Conservation (phyloP, 2,888 invertebrate species). For the Drosophila silvestris region DNA sequence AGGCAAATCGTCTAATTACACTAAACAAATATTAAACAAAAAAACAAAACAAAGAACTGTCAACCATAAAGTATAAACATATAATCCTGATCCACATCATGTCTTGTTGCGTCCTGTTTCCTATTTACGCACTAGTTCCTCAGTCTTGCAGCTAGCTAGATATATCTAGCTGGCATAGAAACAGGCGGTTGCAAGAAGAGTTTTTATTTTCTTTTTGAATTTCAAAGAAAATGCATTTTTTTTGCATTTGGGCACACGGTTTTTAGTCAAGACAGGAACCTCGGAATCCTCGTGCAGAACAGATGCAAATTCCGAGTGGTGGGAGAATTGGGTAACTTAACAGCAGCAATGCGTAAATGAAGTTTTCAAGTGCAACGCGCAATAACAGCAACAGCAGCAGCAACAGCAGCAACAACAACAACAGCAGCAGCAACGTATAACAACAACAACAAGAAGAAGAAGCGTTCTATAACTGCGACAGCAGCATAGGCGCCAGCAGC, state of each 20-base stretch:
- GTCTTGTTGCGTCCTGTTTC: too few species aligned
- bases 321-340: background rate
- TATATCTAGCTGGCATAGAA: background rate
- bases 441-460: conserved; percentile 8
- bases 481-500: conserved; percentile 33
- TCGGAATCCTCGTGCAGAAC: conserved; percentile 1
- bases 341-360: conserved; percentile 63
- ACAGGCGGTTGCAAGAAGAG: background rate
- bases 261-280: conserved; percentile 24
- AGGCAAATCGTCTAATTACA: background rate
- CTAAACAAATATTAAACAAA: background rate
- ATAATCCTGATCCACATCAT: too few species aligned
- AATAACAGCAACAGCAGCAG: conserved; percentile 40
- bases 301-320: conserved; percentile 37
- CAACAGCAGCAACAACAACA: conserved; percentile 19
- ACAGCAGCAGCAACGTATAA: conserved; percentile 19
- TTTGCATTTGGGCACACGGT: background rate
- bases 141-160: background rate
- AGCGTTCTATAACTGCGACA: conserved; percentile 26
- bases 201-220: background rate
- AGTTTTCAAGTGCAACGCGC: conserved; percentile 78
- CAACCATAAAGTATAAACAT: too few species aligned
- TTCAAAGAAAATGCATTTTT: background rate
- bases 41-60: too few species aligned
- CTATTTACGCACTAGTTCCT: background rate